A percentile compares a stretch with the other conserved stretches of the same genome.
Evolutionary conservation across 2,113 vertebrate species (phyloP).

Genomic region (Laticauda laticaudata): DNA sequence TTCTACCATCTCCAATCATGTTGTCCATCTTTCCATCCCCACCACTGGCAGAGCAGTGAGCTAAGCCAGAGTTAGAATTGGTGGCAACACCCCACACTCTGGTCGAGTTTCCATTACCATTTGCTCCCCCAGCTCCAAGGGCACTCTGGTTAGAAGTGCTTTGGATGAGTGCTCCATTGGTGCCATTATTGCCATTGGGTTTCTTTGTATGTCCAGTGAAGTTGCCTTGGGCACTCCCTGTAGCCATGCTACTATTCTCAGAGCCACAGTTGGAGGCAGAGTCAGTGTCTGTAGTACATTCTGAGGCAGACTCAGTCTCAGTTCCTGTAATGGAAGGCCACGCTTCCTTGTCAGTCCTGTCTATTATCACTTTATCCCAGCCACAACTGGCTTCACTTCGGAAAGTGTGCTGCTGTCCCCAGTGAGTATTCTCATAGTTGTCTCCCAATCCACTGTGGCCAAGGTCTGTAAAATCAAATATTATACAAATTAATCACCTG

Average conservation of each 20-base stretch:
- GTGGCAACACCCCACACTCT: constrained; percentile 80
- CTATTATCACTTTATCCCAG: constrained; percentile 91
- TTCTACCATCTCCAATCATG: constrained; percentile 84
- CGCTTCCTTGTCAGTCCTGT: constrained; percentile 85
- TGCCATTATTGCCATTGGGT: constrained; percentile 81
- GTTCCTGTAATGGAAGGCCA: constrained; percentile 86
- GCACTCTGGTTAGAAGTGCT: constrained; percentile 78
- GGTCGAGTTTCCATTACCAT: constrained; percentile 62
- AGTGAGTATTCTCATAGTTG: constrained; percentile 90
- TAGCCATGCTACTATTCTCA: constrained; percentile 93
- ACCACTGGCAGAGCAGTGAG: constrained; percentile 80
- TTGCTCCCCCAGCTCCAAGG: constrained; percentile 75
- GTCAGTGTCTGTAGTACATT: constrained; percentile 88
- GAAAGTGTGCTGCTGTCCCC: constrained; percentile 83
- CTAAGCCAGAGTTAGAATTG: constrained; percentile 82
- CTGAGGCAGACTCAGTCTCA: constrained; percentile 84
- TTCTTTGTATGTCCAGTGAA: constrained; percentile 87
- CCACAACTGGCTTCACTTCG: constrained; percentile 80
- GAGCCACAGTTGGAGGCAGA: constrained; percentile 79
- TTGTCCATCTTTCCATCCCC: constrained; percentile 88
- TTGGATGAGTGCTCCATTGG: constrained; percentile 76
- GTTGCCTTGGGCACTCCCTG: constrained; percentile 90
- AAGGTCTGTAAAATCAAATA: constrained; percentile 78
- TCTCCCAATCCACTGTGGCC: constrained; percentile 82
- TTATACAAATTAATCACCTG: constrained; percentile 51